These are phyloP conservation scores for Philopedon plagiatum DNA, from an alignment of 2,888 invertebrate genomes.

Conservation along the genomic window DNA sequence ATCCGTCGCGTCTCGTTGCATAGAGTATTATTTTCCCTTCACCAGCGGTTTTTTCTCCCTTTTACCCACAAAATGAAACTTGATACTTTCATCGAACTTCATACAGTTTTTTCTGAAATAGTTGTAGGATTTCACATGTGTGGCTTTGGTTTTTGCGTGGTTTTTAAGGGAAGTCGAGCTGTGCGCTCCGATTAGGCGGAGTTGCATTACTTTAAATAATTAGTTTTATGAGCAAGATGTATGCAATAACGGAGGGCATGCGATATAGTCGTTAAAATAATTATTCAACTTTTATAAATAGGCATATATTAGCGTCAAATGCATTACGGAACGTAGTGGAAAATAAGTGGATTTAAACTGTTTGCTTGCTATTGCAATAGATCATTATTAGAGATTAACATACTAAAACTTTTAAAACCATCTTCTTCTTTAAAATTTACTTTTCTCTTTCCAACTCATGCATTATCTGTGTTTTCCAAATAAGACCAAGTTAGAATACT, in stretches of 20 bases:
- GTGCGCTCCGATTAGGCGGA: constrained; percentile 28
- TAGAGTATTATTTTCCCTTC: constrained; percentile 6
- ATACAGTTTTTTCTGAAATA: constrained; percentile 9
- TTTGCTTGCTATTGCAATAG: too few relatives aligned
- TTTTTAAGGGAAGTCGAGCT: constrained; percentile 40
- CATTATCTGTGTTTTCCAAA: too few relatives aligned
- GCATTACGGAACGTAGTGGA: too few relatives aligned
- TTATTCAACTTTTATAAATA: not conserved
- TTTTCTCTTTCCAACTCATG: too few relatives aligned
- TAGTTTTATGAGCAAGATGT: constrained; percentile 15
- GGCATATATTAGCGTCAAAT: not conserved
- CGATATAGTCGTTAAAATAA: constrained; percentile 13
- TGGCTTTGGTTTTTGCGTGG: constrained; percentile 34
- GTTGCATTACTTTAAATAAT: constrained; percentile 22
- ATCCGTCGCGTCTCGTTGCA: not conserved
- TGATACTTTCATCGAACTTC: constrained; percentile 4
- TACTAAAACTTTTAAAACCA: too few relatives aligned
- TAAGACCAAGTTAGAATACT: too few relatives aligned
- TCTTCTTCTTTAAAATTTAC: too few relatives aligned
- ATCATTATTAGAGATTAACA: too few relatives aligned
- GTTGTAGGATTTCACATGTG: constrained; percentile 24
- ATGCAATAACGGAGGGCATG: not conserved
- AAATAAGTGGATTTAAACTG: too few relatives aligned
- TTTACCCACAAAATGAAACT: constrained; percentile 15
- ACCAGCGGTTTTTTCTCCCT: not conserved